Conservation (phyloP, 2,797 vertebrate species). For the Cottoperca gobio region DNA sequence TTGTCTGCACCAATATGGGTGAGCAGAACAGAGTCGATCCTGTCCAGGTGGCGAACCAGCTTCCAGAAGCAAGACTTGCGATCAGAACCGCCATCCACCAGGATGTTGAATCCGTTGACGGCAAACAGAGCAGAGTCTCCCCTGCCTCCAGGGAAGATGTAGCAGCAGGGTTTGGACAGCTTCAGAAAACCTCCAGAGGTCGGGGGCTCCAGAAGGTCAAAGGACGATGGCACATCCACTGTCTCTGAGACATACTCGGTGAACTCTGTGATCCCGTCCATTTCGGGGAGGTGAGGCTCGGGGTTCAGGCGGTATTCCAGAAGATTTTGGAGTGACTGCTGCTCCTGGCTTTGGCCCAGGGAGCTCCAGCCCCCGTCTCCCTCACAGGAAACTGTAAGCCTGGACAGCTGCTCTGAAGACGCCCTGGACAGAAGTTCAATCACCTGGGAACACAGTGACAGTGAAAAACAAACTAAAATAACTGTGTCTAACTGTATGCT, state of each 20-base stretch:
- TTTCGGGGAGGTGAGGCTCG: conserved; percentile 89
- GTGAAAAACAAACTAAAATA: not conserved
- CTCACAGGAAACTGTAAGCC: conserved; percentile 92
- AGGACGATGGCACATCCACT: conserved; percentile 94
- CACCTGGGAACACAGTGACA: conserved; percentile 83
- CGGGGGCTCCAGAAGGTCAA: conserved; percentile 96
- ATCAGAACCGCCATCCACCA: conserved; percentile 97
- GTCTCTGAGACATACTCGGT: conserved; percentile 97
- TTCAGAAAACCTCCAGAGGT: conserved; percentile 99
- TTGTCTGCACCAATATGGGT: conserved; percentile 99
- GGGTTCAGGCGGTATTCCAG: conserved; percentile 92
- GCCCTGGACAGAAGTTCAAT: conserved; percentile 87
- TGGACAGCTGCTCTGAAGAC: conserved; percentile 84
- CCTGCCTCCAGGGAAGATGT: conserved; percentile 97
- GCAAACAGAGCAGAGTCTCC: conserved; percentile 98
- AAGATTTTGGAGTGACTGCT: conserved; percentile 79
- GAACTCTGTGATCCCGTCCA: conserved; percentile 97
- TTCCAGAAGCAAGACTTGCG: conserved; percentile 99
- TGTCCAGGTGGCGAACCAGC: conserved; percentile 96
- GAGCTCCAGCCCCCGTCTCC: conserved; percentile 95
- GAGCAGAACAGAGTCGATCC: conserved; percentile 96
- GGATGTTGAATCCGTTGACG: conserved; percentile 98
- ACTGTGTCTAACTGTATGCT: not conserved
- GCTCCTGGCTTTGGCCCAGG: conserved; percentile 87
- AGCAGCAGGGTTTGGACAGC: conserved; percentile 98